Conservation (phyloP, 2,888 invertebrate species). For the Caenorhabditis afra region DNA sequence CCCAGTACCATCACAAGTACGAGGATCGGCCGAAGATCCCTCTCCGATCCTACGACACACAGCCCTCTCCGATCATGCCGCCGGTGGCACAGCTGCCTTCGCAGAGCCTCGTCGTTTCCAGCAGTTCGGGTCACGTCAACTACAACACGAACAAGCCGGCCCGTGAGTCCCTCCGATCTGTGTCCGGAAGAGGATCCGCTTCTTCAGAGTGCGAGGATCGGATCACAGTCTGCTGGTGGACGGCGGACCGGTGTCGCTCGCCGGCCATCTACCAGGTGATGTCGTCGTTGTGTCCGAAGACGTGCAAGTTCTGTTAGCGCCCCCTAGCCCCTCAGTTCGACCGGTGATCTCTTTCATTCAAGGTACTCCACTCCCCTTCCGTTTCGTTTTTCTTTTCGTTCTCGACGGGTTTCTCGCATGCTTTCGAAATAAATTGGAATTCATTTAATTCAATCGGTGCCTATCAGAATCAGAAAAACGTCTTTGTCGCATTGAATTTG, state of each 20-base stretch:
- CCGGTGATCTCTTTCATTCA: slow-evolving; percentile 52
- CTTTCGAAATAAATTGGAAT: slow-evolving; percentile 39
- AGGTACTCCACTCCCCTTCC: slow-evolving; percentile 38
- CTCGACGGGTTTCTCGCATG: slow-evolving; percentile 40
- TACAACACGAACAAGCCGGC: slow-evolving; percentile 44
- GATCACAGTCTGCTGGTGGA: slow-evolving; percentile 80
- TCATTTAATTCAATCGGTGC: neutral
- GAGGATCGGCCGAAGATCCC: slow-evolving; percentile 67
- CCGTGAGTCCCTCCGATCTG: slow-evolving; percentile 14
- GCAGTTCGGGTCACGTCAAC: slow-evolving; percentile 50
- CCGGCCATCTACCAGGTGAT: slow-evolving; percentile 79
- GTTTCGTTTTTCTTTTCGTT: slow-evolving; percentile 8
- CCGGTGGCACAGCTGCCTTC: slow-evolving; percentile 45
- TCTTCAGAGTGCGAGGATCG: slow-evolving; percentile 77
- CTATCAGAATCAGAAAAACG: no score
- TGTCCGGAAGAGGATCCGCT: neutral
- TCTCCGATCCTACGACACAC: slow-evolving; percentile 49
- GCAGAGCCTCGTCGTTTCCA: slow-evolving; percentile 45
- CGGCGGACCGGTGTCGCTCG: slow-evolving; percentile 78
- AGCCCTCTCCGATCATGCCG: slow-evolving; percentile 39
- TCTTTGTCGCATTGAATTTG: slow-evolving; percentile 13
- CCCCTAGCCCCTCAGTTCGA: slow-evolving; percentile 26
- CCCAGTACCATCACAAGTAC: slow-evolving; percentile 61
- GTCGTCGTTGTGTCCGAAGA: slow-evolving; percentile 78
- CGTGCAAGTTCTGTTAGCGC: slow-evolving; percentile 77